These are phyloP conservation scores for Charanyca ferruginea DNA, from an alignment of 2,888 invertebrate genomes.

Conservation along the genomic window DNA sequence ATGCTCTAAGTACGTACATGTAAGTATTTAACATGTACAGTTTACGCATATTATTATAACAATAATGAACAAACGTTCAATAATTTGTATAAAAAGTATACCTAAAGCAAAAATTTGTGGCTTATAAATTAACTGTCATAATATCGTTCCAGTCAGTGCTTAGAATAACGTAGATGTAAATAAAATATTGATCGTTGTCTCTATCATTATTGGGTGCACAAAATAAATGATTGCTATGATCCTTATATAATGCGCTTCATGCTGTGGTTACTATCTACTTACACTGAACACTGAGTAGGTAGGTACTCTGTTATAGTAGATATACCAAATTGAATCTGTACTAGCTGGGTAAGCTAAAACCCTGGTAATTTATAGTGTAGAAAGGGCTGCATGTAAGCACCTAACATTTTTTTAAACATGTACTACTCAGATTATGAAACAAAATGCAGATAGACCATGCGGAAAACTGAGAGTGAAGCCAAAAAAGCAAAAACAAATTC, in stretches of 20 bases:
- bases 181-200: constrained; percentile 62
- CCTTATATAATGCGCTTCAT: constrained; percentile 38
- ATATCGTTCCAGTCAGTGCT: constrained; percentile 73
- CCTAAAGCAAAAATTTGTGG: constrained; percentile 77
- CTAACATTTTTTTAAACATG: constrained; percentile 12
- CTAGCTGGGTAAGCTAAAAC: constrained; percentile 36
- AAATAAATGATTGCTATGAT: constrained; percentile 37
- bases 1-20: constrained; percentile 76
- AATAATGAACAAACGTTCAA: constrained; percentile 81
- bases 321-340: constrained; percentile 32
- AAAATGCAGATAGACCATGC: no score
- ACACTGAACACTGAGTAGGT: constrained; percentile 41
- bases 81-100: constrained; percentile 85
- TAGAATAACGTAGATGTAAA: constrained; percentile 66
- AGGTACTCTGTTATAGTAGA: constrained; percentile 1
- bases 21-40: constrained; percentile 72
- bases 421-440: no score
- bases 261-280: constrained; percentile 24
- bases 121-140: constrained; percentile 70
- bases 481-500: no score
- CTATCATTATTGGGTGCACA: constrained; percentile 52
- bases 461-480: no score
- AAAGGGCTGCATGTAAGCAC: constrained; percentile 5
- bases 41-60: constrained; percentile 75
- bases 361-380: constrained; percentile 22